Percentiles rank a stretch among this genome's conserved stretches.
Evolutionary conservation across 2,888 invertebrate species (phyloP).

Genomic region (Macroteleia sp.): DNA sequence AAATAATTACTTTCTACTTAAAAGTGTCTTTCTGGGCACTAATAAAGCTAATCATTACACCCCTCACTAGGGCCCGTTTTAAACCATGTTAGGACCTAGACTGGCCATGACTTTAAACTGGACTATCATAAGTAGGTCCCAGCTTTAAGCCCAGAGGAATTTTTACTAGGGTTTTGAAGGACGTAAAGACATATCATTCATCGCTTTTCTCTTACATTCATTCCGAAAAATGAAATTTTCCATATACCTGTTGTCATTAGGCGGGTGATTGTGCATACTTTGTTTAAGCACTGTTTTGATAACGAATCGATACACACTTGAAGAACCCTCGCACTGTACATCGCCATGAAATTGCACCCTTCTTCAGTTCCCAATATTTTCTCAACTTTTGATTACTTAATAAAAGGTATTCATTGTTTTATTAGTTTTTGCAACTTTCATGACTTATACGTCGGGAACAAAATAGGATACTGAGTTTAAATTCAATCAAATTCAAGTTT

Average conservation of each 20-base stretch:
- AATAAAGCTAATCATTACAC: too few relatives aligned
- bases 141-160: too few relatives aligned
- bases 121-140: too few relatives aligned
- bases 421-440: conserved; percentile 1
- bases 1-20: too few relatives aligned
- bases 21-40: too few relatives aligned
- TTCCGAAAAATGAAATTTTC: neutral
- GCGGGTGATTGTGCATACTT: neutral
- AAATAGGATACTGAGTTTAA: too few relatives aligned
- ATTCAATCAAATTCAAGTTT: too few relatives aligned
- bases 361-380: conserved; percentile 5
- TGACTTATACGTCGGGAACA: neutral
- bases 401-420: conserved; percentile 2
- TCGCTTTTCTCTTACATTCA: neutral
- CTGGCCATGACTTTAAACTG: too few relatives aligned
- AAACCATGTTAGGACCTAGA: too few relatives aligned
- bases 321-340: neutral
- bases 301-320: neutral
- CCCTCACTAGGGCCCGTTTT: too few relatives aligned
- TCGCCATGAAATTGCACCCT: neutral
- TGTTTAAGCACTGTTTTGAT: neutral
- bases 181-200: too few relatives aligned
- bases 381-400: neutral
- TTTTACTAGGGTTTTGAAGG: too few relatives aligned
- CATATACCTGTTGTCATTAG: neutral